Evolutionary conservation across 1,140 invertebrate species (phyloP).

Genomic region (Lutraria rhynchaena): DNA sequence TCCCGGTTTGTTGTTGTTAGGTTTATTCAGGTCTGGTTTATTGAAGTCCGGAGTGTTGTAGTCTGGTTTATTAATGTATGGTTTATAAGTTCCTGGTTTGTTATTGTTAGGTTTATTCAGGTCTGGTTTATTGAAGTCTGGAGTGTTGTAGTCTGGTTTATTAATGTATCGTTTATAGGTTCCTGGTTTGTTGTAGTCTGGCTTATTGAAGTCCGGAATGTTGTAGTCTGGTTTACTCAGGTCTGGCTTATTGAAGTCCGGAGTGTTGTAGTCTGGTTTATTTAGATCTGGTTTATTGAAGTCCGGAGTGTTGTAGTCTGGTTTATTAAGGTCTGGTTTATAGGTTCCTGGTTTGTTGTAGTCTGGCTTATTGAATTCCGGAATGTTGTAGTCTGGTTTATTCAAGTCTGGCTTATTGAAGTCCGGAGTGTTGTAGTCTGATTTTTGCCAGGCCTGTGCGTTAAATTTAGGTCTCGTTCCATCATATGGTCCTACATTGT

Average conservation of each 20-base stretch:
- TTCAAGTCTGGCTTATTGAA: constrained; percentile 1
- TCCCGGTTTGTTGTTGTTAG: no score
- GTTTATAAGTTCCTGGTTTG: background rate
- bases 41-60: no score
- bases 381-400: constrained; percentile 1
- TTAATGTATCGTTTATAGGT: background rate
- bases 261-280: background rate
- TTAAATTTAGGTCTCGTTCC: background rate
- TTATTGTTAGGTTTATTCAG: background rate
- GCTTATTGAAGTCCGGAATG: background rate
- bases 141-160: background rate
- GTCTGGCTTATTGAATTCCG: background rate
- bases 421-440: background rate
- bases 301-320: background rate
- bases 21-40: no score
- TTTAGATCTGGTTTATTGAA: background rate
- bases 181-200: background rate
- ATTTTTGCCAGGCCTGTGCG: background rate
- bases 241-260: background rate
- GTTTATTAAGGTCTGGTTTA: background rate
- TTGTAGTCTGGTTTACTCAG: background rate
- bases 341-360: background rate
- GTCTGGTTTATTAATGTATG: background rate
- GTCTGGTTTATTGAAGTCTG: background rate
- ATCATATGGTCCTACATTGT: background rate